Evolutionary conservation across 2,113 vertebrate genomes (phyloP), one percentile per base, ranked within the genome.

Genomic region (Dasyprocta punctata): DNA sequence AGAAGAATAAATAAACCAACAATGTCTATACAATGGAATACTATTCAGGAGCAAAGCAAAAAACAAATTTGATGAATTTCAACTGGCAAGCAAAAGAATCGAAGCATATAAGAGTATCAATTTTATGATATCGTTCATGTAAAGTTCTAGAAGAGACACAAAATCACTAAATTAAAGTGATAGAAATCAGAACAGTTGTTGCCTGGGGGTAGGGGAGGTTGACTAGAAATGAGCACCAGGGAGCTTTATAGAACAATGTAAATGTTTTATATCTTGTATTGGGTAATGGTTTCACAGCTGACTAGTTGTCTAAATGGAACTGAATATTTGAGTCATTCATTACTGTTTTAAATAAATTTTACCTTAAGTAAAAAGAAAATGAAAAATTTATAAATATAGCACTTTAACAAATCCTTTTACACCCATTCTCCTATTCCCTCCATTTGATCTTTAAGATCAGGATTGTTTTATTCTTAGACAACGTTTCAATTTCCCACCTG

Each of bases 61-160:
- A 33, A 17, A 82, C 4, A 26, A 63, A 56, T 38, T 30, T 4
- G 52, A 58, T 65, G 47, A 78, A 83, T 89, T 28, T 90, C 73
- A 86, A 33, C 77, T 9, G 4, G 47, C 14, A 14, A 44, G 3
- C 63, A 65, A 88, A 92, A 52, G 33, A 92, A 94, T 49, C 7
- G 52, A 86, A 81, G 88, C 12, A 83, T 16, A 36, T 41, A 65
- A 78, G 75, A 73, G 44, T 26, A 71, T 65, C 36, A 3, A 38
- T 24, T 47, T 7, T 16, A 41, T 14, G 24, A 85, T 28, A 90
- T 89, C 86, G 52, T 36, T 49, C 49, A 56, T n/a, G n/a, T 8
- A 38, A 49, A n/a, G 33, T 73, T 94, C 73, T 67, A 95, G 56
- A 89, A 97, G 38, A 75, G 41, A 65, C 17, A 82, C n/a, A 58